Base-by-base conservation (phyloP, 2,888 invertebrate species). In the Microchrysa polita region DNA sequence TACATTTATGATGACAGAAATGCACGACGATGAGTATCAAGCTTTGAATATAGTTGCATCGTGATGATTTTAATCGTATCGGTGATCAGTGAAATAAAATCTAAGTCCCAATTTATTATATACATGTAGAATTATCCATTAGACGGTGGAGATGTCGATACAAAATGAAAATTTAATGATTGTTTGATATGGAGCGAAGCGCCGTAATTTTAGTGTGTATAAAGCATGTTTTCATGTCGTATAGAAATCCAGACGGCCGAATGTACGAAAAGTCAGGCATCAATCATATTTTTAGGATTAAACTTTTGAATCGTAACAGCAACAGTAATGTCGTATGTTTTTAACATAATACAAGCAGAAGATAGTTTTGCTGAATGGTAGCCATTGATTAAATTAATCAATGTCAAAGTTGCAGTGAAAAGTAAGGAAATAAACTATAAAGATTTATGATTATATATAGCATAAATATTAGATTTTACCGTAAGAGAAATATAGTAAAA, bases 1-100 rank as follows among this genome's bases (percentile, higher is more conserved):
- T 76, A 93, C 92, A 80, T 88, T 94, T 75, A 93, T 94, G 87
- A 92, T 94, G 90, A 94, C 94, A 5, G 93, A 94, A 84, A 90
- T 95, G 76, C 92, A 94, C 79, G 93, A 93, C 79, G 94, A 94
- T 80, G 94, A 95, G 81, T 94, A 83, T 77, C 83, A 84, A 81
- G 82, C 85, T 76, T 81, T 85, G 65, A 85, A 85, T 78, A 82
- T 84, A 20, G 76, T 72, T 77, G 80, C 81, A 76, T 82, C 83
- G 80, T 84, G 27, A 63, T 48, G 18, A 18, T 9, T 16, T 65
- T 48, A 48, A 48, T 10, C 48, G 5, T 48, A 2, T 48, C 12
- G 48, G 10, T 48, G 12, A 12, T 48, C 48, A n/a, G 48, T n/a
- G 48, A 48, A 48, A 1, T 59, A 59, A 1, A 27, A 59, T 16